Evolutionary conservation across 2,113 vertebrate species (phyloP).

Genomic region (Lepus europaeus): DNA sequence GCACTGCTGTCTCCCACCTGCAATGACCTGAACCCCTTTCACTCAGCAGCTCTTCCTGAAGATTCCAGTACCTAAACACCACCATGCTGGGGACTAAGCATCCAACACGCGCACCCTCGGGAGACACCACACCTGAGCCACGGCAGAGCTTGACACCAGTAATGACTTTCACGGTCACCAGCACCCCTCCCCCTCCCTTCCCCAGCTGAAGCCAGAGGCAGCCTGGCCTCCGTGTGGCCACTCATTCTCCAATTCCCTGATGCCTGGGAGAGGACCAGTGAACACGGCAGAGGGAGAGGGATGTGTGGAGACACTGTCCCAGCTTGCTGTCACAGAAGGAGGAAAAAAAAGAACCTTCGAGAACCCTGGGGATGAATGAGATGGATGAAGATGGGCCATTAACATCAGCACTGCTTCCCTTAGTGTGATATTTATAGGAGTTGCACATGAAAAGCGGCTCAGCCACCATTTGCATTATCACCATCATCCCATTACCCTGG

Average conservation of each 20-base stretch:
- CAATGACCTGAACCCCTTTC: no score
- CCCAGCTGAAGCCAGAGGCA: neutral
- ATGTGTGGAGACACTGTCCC: neutral
- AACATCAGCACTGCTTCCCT: neutral
- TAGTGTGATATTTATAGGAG: neutral
- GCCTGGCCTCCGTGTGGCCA: neutral
- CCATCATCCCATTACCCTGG: neutral
- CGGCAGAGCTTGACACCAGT: neutral
- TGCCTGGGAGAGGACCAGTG: no score
- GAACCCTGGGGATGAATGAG: neutral
- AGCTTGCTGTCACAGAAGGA: neutral
- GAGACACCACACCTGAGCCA: no score
- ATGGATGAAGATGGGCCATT: neutral
- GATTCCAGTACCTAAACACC: no score
- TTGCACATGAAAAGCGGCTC: neutral
- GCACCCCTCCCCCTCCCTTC: neutral
- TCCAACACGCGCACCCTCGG: no score
- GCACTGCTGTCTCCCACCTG: no score
- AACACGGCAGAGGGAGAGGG: neutral
- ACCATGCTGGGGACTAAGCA: no score
- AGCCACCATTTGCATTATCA: neutral
- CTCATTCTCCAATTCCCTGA: neutral
- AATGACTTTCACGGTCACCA: neutral
- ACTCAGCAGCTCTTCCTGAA: no score
- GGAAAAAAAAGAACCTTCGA: slow-evolving; percentile 19